A percentile compares a stretch with the other conserved stretches of the same genome.
These are phyloP conservation scores for Drosophila kanekoi DNA, from an alignment of 2,888 invertebrate genomes.

Conservation along the genomic window DNA sequence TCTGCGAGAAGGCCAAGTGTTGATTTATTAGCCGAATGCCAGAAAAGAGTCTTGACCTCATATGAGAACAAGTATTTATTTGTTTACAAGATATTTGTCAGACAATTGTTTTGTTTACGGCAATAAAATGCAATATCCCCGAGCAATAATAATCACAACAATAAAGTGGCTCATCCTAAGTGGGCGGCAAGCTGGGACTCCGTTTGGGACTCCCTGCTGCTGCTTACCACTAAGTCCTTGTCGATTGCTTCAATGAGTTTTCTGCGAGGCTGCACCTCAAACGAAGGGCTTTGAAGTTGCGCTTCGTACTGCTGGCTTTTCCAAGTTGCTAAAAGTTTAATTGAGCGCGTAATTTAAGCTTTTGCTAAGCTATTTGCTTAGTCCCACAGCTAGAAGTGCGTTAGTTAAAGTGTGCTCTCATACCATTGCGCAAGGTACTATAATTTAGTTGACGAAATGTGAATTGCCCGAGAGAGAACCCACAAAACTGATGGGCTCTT, in stretches of 20 bases:
- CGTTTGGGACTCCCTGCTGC: constrained; percentile 21
- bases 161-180: constrained; percentile 2
- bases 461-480: too few species aligned
- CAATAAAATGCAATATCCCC: constrained; percentile 47
- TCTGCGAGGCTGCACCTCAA: constrained; percentile 78
- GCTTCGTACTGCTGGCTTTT: constrained; percentile 38
- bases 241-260: constrained; percentile 66
- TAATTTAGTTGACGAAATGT: neutral
- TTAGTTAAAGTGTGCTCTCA: constrained; percentile 37
- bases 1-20: neutral
- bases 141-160: constrained; percentile 50
- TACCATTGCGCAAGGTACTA: neutral
- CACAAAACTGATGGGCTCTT: too few species aligned
- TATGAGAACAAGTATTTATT: constrained; percentile 30
- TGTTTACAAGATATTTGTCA: constrained; percentile 44
- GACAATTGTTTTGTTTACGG: constrained; percentile 63
- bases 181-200: constrained; percentile 2
- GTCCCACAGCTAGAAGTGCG: constrained; percentile 51
- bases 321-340: constrained; percentile 74
- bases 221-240: constrained; percentile 26
- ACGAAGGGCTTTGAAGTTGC: constrained; percentile 76
- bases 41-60: neutral
- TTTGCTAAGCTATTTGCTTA: constrained; percentile 73
- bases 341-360: constrained; percentile 79
- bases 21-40: constrained; percentile 13